Evolutionary conservation across 2,113 vertebrate genomes (phyloP).

Genomic region (Acrocephalus kingi): DNA sequence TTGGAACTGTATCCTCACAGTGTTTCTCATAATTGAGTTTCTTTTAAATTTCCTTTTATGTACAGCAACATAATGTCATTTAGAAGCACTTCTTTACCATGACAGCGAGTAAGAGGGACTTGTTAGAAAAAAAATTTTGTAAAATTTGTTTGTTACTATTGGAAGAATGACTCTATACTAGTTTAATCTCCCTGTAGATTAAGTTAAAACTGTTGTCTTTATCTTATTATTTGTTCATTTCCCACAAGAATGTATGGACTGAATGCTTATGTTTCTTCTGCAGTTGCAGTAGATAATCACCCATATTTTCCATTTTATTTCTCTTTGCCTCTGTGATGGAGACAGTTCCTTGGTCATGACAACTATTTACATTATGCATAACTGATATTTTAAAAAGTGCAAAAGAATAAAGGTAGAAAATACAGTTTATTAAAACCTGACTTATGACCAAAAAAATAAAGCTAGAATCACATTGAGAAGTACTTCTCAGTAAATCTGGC

Average conservation of each 20-base stretch:
- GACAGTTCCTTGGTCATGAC: not conserved
- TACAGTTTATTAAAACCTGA: not conserved
- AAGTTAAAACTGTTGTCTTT: not conserved
- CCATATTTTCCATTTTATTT: not conserved
- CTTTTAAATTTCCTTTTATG: not conserved
- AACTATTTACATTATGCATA: not conserved
- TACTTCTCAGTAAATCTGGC: not conserved
- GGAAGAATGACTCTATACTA: not conserved
- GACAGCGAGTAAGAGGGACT: not conserved
- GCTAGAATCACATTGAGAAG: fast-evolving
- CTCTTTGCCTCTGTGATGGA: not conserved
- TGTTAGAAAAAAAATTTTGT: not conserved
- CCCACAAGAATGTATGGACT: not conserved
- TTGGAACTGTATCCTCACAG: not conserved
- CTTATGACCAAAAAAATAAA: not conserved
- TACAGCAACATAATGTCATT: not conserved
- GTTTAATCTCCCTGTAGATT: not conserved
- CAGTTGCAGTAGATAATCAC: not conserved
- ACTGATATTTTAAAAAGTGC: not conserved
- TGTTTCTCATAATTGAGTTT: not conserved
- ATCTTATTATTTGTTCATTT: not conserved
- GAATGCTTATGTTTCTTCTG: not conserved
- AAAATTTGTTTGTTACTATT: not conserved
- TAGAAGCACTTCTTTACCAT: not conserved
- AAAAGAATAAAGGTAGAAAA: not conserved